phyloP scores from a whole-genome alignment of 2,888 invertebrate genomes.

The Aspidiotus destructor region DNA sequence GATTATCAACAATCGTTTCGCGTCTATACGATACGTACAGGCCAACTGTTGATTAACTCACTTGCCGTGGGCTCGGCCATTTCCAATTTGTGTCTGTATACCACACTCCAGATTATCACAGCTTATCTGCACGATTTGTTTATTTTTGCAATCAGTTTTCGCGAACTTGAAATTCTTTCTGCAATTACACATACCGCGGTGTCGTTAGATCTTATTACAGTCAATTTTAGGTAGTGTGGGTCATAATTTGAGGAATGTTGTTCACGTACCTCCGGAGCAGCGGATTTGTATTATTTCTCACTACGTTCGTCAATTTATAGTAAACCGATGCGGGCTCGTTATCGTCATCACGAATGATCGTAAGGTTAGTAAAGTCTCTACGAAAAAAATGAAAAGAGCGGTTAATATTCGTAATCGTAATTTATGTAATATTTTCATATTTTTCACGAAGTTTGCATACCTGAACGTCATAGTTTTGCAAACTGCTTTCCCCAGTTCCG shows the following conservation, averaged over 20 bases:
- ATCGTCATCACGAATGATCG: conserved; percentile 2
- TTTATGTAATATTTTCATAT: background rate
- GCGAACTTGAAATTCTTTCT: conserved; percentile 54
- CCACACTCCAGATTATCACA: conserved; percentile 63
- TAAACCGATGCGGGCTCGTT: conserved; percentile 2
- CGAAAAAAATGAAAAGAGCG: background rate
- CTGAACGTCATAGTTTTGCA: conserved; percentile 66
- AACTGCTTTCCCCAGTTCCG: conserved; percentile 63
- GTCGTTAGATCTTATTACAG: no score
- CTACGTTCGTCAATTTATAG: conserved; percentile 18
- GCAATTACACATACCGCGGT: conserved; percentile 11
- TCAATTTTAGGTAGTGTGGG: no score
- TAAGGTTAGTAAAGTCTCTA: conserved; percentile 22
- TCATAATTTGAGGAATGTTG: conserved; percentile 6
- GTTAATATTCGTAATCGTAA: background rate
- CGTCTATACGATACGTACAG: no score
- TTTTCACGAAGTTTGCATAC: conserved; percentile 43
- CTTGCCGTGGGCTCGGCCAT: conserved; percentile 47
- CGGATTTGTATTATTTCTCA: conserved; percentile 21
- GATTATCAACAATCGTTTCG: no score
- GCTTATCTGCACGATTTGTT: conserved; percentile 56
- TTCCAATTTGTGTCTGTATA: conserved; percentile 52
- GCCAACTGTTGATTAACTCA: conserved; percentile 40
- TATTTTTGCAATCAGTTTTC: conserved; percentile 52
- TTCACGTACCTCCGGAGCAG: conserved; percentile 19